Conservation (phyloP, 2,888 invertebrate species). For the Ormyrus thymus region DNA sequence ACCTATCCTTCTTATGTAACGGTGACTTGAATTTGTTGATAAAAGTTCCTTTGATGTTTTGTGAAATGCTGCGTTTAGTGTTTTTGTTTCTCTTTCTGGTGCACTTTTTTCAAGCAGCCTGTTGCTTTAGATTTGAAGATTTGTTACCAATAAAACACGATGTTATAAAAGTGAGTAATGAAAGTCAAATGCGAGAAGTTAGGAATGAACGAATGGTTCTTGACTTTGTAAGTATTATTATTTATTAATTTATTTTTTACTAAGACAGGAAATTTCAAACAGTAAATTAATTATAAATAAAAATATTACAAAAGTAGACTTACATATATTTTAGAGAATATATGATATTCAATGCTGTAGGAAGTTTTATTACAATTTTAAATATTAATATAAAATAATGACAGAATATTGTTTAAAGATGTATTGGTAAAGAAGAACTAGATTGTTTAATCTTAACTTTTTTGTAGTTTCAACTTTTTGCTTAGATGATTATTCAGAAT, state of each 20-base stretch:
- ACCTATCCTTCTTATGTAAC: not conserved
- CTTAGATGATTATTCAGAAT: no score
- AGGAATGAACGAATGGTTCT: constrained; percentile 17
- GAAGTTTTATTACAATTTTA: no score
- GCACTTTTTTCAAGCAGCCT: not conserved
- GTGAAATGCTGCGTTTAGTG: not conserved
- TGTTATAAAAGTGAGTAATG: constrained; percentile 21
- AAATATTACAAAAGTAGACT: no score
- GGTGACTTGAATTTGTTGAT: not conserved
- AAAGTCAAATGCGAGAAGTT: not conserved
- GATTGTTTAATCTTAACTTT: no score
- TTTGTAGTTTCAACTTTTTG: no score
- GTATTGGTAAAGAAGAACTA: no score
- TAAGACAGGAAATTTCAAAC: no score
- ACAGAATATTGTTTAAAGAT: no score
- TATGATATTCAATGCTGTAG: no score
- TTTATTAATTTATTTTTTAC: not conserved
- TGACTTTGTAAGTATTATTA: constrained; percentile 40
- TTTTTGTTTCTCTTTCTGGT: not conserved
- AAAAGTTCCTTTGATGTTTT: not conserved
- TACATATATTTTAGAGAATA: no score
- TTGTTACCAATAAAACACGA: constrained; percentile 32
- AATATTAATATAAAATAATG: no score
- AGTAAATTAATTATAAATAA: no score
- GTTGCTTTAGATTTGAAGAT: constrained; percentile 15